phyloP scores from a whole-genome alignment of 2,113 vertebrate genomes.

The Poecilia latipinna region DNA sequence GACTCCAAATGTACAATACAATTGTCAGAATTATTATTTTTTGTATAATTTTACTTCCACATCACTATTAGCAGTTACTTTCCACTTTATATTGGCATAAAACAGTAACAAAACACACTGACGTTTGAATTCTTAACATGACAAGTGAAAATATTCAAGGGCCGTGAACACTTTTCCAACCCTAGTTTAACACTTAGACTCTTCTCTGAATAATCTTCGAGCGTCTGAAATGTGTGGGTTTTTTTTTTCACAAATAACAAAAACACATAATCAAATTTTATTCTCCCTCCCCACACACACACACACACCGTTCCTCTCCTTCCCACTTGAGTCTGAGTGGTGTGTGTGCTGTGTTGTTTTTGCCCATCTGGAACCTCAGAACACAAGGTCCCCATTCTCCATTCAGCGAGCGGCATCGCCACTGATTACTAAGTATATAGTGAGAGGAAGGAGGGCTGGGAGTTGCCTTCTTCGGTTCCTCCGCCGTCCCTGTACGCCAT shows the following conservation, averaged over 20 bases:
- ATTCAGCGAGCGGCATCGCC: conserved; percentile 63
- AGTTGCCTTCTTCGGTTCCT: conserved; percentile 65
- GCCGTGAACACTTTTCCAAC: too few species aligned
- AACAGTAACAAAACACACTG: too few species aligned
- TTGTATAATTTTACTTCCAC: too few species aligned
- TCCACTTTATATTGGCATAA: too few species aligned
- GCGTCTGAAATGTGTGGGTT: not conserved
- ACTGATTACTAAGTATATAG: conserved; percentile 72
- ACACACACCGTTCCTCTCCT: conserved; percentile 1
- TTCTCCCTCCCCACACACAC: not conserved
- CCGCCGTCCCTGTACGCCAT: conserved; percentile 63
- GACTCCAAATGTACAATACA: too few species aligned
- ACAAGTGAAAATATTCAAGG: too few species aligned
- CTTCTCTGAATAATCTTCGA: not conserved
- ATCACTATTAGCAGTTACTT: too few species aligned
- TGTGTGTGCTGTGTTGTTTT: conserved; percentile 60
- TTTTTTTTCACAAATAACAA: conserved; percentile 8
- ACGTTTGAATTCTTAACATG: too few species aligned
- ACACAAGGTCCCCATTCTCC: conserved; percentile 78
- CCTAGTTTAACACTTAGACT: too few species aligned
- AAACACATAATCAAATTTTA: not conserved
- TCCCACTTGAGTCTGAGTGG: conserved; percentile 31
- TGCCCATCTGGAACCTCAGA: conserved; percentile 70
- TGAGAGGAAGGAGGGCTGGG: conserved; percentile 43
- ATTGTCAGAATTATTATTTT: too few species aligned